Evolutionary conservation across 2,113 vertebrate genomes (phyloP).

Genomic region (Sisor rabdophorus): DNA sequence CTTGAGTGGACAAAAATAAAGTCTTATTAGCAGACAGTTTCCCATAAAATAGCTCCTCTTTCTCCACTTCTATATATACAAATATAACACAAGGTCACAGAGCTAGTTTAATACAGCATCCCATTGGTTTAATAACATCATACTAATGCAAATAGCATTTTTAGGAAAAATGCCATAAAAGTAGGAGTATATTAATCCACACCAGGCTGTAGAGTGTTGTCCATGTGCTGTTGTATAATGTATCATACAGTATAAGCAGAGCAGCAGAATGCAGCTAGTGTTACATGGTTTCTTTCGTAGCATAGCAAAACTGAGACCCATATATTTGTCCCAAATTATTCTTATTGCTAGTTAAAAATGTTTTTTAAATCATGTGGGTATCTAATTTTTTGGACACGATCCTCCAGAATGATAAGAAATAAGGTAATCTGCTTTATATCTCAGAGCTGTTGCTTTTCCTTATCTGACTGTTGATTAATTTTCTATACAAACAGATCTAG

Average conservation of each 20-base stretch:
- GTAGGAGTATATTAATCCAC: not conserved
- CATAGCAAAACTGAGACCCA: not conserved
- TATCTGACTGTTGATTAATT: not conserved
- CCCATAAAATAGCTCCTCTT: slow-evolving; percentile 26
- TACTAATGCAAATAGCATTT: not conserved
- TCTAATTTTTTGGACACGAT: not conserved
- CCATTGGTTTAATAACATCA: not conserved
- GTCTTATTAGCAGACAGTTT: slow-evolving; percentile 53
- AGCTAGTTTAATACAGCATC: not conserved
- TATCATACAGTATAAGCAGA: not conserved
- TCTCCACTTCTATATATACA: not conserved
- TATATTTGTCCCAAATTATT: not conserved
- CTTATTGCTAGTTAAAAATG: not conserved
- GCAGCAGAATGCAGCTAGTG: not conserved
- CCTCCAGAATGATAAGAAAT: not conserved
- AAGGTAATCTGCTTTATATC: not conserved
- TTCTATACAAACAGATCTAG: not conserved
- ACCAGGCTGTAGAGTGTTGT: not conserved
- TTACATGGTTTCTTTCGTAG: not conserved
- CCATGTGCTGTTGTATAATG: slow-evolving; percentile 8
- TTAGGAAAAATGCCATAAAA: slow-evolving; percentile 8
- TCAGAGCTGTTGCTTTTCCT: not conserved
- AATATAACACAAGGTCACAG: slow-evolving; percentile 18
- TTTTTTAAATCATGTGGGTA: not conserved
- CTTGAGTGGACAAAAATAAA: slow-evolving; percentile 69